Percentiles rank a stretch among this genome's conserved stretches.
Evolutionary conservation across 2,797 vertebrate species (phyloP).

Genomic region (Nyctibius grandis): DNA sequence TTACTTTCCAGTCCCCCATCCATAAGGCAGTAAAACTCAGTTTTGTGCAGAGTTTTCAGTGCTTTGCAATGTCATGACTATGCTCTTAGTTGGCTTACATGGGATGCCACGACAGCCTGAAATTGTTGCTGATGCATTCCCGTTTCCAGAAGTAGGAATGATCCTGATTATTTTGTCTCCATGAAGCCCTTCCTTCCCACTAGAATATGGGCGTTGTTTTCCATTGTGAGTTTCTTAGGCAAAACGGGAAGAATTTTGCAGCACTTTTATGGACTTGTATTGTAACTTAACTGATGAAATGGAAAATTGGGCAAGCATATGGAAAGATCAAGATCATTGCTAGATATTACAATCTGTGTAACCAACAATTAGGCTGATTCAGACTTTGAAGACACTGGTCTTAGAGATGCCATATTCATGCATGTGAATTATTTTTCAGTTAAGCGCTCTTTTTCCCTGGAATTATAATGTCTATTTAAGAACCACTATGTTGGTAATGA

Average conservation of each 20-base stretch:
- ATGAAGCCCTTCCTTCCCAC: background rate
- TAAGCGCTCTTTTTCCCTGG: background rate
- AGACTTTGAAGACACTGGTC: background rate
- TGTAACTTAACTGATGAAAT: background rate
- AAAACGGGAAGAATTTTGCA: background rate
- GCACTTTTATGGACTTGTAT: accelerated
- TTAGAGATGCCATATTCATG: background rate
- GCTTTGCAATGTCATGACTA: accelerated
- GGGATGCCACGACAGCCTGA: background rate
- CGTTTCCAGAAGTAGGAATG: accelerated
- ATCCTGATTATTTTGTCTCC: background rate
- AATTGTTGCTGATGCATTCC: background rate
- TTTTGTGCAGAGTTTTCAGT: background rate
- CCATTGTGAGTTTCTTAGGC: background rate
- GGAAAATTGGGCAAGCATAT: background rate
- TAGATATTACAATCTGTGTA: background rate
- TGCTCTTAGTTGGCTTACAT: background rate
- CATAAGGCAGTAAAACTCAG: accelerated
- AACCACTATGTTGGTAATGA: background rate
- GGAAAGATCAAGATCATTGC: background rate
- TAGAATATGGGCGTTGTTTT: background rate
- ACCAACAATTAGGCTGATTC: background rate
- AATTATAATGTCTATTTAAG: background rate
- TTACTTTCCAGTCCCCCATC: background rate
- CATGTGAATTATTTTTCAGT: background rate